Base-by-base conservation (phyloP, 1,140 invertebrate genomes). In the Megalopta genalis region DNA sequence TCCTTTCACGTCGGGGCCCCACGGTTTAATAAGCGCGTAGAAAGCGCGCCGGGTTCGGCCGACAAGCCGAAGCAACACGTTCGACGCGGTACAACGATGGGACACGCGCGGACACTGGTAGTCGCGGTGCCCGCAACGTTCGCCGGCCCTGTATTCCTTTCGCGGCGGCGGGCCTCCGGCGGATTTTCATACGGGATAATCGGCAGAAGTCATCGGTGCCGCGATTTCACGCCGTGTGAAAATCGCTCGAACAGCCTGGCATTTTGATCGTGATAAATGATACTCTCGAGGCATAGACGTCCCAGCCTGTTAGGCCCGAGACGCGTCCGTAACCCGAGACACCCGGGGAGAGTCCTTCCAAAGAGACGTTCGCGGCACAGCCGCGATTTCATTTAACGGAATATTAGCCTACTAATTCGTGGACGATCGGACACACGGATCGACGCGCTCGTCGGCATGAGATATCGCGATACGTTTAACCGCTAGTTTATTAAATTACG, bases 1-100 rank as follows among this genome's bases (percentile, higher is more conserved):
- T 77, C 69, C 70, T 82, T 79, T 71, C 49, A 32, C 77, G 14
- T 32, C 73, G 37, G 54, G 75, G 42, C 42, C 14, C 10, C 39
- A 42, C 60, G 32, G 65, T 76, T 81, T 83, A 74, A 77, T 83
- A 77, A 77, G 81, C 60, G 46, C 7, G 72, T 75, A 77, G 71
- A 84, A 77, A 86, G 71, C 60, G 65, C 49, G 12, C 1, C 49
- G 49, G 49, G 49, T 14, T 52, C 12, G 42, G 68, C 52, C n/a
- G n/a, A n/a, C n/a, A n/a, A n/a, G 46, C 37, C 32, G 27, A 52
- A 65, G 57, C 57, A 62, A 71, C 62, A 67, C 27, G 75, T 66
- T 72, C 62, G 49, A 52, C 66, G 54, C 70, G 74, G 39, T 82
- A 80, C 14, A 70, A 82, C 75, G 76, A 74, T 79, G 60, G 52